Base-by-base conservation (phyloP, 2,113 vertebrate species). In the Eurystomus gularis region DNA sequence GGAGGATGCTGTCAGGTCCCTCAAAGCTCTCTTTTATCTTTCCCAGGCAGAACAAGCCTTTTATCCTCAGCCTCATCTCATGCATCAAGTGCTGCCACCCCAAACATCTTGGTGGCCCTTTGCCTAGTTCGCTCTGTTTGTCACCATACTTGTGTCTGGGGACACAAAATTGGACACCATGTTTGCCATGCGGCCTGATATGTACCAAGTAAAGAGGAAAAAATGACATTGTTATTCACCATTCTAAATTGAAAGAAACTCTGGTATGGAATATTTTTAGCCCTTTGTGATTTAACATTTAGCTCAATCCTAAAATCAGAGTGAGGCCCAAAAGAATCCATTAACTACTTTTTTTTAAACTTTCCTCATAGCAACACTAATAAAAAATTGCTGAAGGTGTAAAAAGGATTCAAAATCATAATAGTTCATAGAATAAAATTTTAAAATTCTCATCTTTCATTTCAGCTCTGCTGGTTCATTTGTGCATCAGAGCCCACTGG, bases 381-480 rank as follows among this genome's bases (percentile, higher is more conserved):
- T 76, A 51, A 91, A 92, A 93, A 75, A 84, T 52, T 84, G 77
- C 65, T 87, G 82, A 93, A 91, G 61, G 82, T n/a, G 17, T 82
- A 69, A 85, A 92, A 93, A 88, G 10, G 39, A 64, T 76, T 93
- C 21, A 57, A 93, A 87, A 72, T 51, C 66, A 11, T 54, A 86
- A 68, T 11, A 71, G 58, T 64, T 95, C 48, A 37, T 49, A 0
- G 0, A 77, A 86, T 61, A 31, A 48, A 87, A 89, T 93, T 93
- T 68, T 71, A 86, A 93, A 64, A 4, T 52, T 84, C 39, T 95
- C 33, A 44, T 90, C 57, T 88, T 85, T 75, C 44, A 37, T 85
- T 89, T 82, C 66, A 71, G 42, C 9, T 10, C 62, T 79, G 42
- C 40, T 1, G 3, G 31, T 69, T 87, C 7, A 0, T 72, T 89